Percentiles rank a stretch among this genome's conserved stretches.
Evolutionary conservation across 1,140 invertebrate genomes (phyloP).

Genomic region (Drosophila dunni): DNA sequence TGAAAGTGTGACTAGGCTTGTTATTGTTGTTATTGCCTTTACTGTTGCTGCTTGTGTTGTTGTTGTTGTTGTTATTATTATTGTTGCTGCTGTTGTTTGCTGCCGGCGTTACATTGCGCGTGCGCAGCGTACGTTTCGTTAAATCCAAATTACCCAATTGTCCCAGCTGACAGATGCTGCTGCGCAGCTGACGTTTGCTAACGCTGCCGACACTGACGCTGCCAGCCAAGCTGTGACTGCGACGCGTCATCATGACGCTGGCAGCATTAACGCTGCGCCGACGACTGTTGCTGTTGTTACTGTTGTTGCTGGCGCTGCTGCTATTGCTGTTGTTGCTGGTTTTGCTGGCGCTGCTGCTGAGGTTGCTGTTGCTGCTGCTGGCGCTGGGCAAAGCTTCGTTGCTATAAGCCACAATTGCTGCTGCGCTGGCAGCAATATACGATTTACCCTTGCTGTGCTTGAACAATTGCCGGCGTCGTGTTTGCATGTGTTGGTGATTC

Average conservation of each 20-base stretch:
- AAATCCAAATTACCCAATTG: slow-evolving; percentile 50
- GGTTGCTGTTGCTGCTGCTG: slow-evolving; percentile 7
- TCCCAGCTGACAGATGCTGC: slow-evolving; percentile 54
- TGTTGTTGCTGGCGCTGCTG: background rate
- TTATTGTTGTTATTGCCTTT: slow-evolving; percentile 11
- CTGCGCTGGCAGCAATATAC: slow-evolving; percentile 42
- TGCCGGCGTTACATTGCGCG: slow-evolving; percentile 59
- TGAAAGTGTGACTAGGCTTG: slow-evolving; percentile 32
- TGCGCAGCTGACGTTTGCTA: slow-evolving; percentile 73
- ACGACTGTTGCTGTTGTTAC: slow-evolving; percentile 6
- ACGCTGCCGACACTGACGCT: slow-evolving; percentile 28
- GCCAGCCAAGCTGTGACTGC: slow-evolving; percentile 57
- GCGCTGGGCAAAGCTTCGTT: slow-evolving; percentile 7
- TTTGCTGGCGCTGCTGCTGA: background rate
- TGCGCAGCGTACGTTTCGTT: slow-evolving; percentile 72
- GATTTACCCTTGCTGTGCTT: slow-evolving; percentile 57
- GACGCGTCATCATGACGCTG: slow-evolving; percentile 61
- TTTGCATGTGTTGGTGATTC: slow-evolving; percentile 73
- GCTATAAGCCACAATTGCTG: slow-evolving; percentile 54
- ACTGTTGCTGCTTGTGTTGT: background rate
- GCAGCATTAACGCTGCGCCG: slow-evolving; percentile 26
- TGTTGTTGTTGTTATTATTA: slow-evolving; percentile 12
- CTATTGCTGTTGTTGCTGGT: slow-evolving; percentile 10
- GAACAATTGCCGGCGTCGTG: slow-evolving; percentile 62
- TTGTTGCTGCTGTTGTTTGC: background rate